Conservation (phyloP, 2,113 vertebrate genomes). For the Reinhardtius hippoglossoides region DNA sequence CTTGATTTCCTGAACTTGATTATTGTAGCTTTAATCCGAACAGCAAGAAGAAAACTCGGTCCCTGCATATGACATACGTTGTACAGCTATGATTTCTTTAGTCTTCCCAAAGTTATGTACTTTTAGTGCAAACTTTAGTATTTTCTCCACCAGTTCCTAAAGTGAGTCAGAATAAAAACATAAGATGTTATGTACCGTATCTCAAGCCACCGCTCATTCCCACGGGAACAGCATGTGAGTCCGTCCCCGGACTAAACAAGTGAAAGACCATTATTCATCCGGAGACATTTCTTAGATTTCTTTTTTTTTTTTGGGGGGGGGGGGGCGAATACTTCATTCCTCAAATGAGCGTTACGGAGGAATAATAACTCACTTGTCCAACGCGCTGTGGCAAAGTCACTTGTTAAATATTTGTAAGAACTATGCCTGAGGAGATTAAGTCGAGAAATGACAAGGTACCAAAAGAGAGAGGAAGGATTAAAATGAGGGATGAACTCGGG, state of each 20-base stretch:
- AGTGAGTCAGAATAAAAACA: background rate
- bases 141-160: background rate
- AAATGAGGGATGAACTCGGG: conserved; percentile 15
- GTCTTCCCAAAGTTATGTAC: too few relatives aligned
- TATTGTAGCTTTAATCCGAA: background rate
- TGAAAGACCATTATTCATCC: conserved; percentile 29
- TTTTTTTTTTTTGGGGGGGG: background rate
- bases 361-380: conserved; percentile 23
- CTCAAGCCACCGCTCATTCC: conserved; percentile 12
- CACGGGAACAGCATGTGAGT: conserved; percentile 25
- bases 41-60: background rate
- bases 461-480: conserved; percentile 24
- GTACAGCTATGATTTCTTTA: background rate
- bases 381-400: conserved; percentile 7
- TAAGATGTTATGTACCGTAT: conserved; percentile 7
- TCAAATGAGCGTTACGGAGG: background rate
- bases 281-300: conserved; percentile 12
- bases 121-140: background rate
- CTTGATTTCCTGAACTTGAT: background rate
- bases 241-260: conserved; percentile 42
- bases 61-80: background rate
- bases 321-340: conserved; percentile 12
- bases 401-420: conserved; percentile 21
- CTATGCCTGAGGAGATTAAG: conserved; percentile 38
- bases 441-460: conserved; percentile 21